phyloP scores from a whole-genome alignment of 1,140 invertebrate species.

The Heliconius congener region DNA sequence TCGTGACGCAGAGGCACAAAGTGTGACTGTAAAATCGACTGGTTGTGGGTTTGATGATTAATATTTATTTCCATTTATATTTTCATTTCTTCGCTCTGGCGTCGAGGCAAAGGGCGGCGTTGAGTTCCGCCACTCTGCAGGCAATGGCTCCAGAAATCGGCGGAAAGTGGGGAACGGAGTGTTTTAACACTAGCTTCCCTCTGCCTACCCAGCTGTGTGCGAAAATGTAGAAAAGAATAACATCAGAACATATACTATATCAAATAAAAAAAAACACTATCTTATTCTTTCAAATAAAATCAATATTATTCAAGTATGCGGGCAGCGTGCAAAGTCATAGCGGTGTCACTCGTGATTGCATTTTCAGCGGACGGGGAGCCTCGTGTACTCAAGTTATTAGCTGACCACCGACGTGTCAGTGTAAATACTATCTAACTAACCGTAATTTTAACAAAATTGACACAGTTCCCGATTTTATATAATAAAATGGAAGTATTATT shows the following conservation, averaged over 20 bases:
- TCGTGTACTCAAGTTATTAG: constrained; percentile 62
- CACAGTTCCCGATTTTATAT: constrained; percentile 20
- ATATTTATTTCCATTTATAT: too few species aligned
- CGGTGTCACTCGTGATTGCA: constrained; percentile 53
- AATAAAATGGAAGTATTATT: neutral
- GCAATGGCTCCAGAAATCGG: too few species aligned
- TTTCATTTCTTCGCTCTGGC: too few species aligned
- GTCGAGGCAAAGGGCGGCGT: too few species aligned
- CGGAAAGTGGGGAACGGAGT: too few species aligned
- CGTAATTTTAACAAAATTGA: constrained; percentile 40
- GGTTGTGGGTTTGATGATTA: too few species aligned
- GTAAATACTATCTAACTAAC: constrained; percentile 69
- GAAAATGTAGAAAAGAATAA: neutral
- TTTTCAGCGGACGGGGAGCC: constrained; percentile 44
- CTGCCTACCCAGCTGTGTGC: too few species aligned
- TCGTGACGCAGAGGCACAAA: too few species aligned
- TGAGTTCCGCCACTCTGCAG: too few species aligned
- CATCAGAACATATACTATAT: too few species aligned
- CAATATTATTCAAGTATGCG: constrained; percentile 39
- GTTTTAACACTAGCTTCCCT: too few species aligned
- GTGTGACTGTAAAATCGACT: too few species aligned
- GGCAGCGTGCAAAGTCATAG: constrained; percentile 44
- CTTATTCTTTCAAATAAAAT: constrained; percentile 1
- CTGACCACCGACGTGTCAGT: constrained; percentile 56
- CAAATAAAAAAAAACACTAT: neutral